phyloP scores from a whole-genome alignment of 2,888 invertebrate species.

The Leptogaster cylindrica region DNA sequence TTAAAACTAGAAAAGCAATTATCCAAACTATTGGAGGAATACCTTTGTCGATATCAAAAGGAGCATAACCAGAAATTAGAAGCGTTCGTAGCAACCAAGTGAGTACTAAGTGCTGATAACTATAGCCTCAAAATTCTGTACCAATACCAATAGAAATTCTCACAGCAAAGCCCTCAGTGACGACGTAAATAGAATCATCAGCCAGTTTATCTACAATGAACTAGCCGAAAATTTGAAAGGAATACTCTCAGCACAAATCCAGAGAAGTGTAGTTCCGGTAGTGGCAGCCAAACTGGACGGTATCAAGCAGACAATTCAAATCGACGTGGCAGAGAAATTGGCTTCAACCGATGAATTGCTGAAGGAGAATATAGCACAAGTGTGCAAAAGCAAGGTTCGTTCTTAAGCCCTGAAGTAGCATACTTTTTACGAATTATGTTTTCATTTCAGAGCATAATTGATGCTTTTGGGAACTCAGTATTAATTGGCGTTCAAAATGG shows the following conservation, averaged over 20 bases:
- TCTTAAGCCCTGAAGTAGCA: neutral
- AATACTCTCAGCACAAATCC: conserved; percentile 66
- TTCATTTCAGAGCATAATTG: conserved; percentile 70
- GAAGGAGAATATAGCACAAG: conserved; percentile 79
- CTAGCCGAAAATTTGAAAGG: conserved; percentile 66
- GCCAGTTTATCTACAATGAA: conserved; percentile 64
- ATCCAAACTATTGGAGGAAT: conserved; percentile 60
- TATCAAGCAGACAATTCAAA: conserved; percentile 74
- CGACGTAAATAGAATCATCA: conserved; percentile 64
- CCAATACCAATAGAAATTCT: conserved; percentile 61
- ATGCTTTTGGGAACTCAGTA: conserved; percentile 74
- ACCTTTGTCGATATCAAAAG: conserved; percentile 59
- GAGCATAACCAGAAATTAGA: conserved; percentile 58
- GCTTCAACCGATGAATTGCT: conserved; percentile 76
- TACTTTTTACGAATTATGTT: neutral
- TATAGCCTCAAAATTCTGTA: conserved; percentile 37
- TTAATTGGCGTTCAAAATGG: conserved; percentile 74
- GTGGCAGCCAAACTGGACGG: conserved; percentile 75
- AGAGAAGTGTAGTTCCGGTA: conserved; percentile 64
- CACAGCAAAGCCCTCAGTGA: conserved; percentile 65
- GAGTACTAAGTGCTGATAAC: conserved; percentile 9
- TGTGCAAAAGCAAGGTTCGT: conserved; percentile 78
- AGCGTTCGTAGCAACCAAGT: conserved; percentile 58
- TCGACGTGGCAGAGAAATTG: conserved; percentile 76
- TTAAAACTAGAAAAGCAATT: conserved; percentile 59